Evolutionary conservation across 2,113 vertebrate species (phyloP).

Genomic region (Indri indri): DNA sequence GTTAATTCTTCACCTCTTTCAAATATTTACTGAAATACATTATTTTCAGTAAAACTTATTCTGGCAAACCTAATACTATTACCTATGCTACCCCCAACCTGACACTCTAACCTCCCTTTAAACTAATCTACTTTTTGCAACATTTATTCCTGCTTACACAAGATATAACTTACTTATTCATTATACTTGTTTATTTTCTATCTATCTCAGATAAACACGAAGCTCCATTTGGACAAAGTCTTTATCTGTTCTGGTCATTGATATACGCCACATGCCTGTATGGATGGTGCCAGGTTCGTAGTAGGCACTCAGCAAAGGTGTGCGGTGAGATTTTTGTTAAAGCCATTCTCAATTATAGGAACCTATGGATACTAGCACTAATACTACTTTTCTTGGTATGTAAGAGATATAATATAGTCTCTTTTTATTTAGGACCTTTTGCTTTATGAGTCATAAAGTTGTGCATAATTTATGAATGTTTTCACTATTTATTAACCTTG

Average conservation of each 20-base stretch:
- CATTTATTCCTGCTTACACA: background rate
- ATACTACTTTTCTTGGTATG: background rate
- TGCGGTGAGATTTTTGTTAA: background rate
- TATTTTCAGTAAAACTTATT: background rate
- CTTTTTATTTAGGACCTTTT: background rate
- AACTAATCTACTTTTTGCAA: background rate
- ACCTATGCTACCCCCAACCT: background rate
- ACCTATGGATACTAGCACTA: background rate
- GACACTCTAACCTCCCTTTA: background rate
- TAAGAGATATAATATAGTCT: background rate
- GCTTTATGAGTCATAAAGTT: constrained; percentile 31
- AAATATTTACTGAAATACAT: background rate
- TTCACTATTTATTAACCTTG: constrained; percentile 13
- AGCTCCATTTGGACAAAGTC: background rate
- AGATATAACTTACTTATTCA: background rate
- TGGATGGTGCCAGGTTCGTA: background rate
- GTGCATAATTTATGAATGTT: constrained; percentile 39
- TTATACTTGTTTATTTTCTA: background rate
- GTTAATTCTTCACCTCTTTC: background rate
- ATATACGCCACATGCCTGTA: background rate
- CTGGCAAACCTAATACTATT: background rate
- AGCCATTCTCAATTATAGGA: background rate
- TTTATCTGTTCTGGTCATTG: background rate
- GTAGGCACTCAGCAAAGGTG: background rate
- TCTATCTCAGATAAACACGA: background rate